Base-by-base conservation (phyloP, 1,140 invertebrate genomes). In the Achroia grisella region DNA sequence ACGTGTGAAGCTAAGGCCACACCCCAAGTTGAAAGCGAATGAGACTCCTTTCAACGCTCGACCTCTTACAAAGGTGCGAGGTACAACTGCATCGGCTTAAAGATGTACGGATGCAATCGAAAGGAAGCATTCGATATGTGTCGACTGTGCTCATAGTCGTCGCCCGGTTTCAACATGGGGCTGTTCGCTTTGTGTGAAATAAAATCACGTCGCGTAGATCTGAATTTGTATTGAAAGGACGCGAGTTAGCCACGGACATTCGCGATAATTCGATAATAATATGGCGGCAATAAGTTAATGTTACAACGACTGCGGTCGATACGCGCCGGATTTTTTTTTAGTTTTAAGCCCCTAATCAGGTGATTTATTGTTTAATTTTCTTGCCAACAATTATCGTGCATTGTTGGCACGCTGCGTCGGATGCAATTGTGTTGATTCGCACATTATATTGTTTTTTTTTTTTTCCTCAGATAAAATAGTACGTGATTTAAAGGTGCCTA, bases 141-240 rank as follows among this genome's bases (percentile, higher is more conserved):
- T 37, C n/a, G 17, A n/a, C 36, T 50, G 2, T 17, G 13, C 10
- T 10, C 14, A 35, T 35, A 35, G 2, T n/a, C n/a, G 35, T 11
- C 35, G 14, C 35, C 6, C n/a, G 10, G 35, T 8, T 14, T 10
- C 14, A 10, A n/a, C 35, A 13, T 15, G 14, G 35, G 35, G 1
- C 37, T 11, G 17, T 17, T 15, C 14, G 14, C 9, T 13, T 17
- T 10, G 9, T 17, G 35, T 37, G 35, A n/a, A 37, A 8, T 10
- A 14, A 31, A 37, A 15, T 54, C 45, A 56, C 32, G 47, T 50
- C 56, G 49, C 64, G 59, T 73, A 73, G 70, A 73, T 73, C 67
- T 64, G 64, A 73, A 73, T 73, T 71, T 71, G 64, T 62, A 62
- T 47, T 27, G 34, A 36, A 42, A n/a, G 23, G 13, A 48, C 36